Conservation (phyloP, 1,140 invertebrate species). For the Palaemon carinicauda region DNA sequence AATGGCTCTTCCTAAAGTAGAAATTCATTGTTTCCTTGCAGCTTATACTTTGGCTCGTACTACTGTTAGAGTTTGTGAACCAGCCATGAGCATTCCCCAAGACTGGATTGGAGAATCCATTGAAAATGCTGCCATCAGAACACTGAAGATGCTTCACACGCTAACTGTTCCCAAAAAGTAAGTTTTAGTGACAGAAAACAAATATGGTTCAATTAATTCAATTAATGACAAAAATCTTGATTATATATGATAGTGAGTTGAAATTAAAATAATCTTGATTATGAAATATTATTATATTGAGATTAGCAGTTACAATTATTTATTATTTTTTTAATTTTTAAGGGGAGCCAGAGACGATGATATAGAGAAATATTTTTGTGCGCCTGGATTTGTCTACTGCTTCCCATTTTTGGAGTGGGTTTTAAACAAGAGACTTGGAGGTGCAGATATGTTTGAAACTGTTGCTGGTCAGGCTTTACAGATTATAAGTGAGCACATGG, state of each 20-base stretch:
- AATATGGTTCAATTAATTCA: background rate
- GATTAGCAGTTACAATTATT: background rate
- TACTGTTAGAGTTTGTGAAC: conserved; percentile 77
- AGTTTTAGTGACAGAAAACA: background rate
- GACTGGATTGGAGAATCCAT: conserved; percentile 82
- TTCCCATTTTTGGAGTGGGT: conserved; percentile 82
- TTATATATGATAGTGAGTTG: too few species aligned
- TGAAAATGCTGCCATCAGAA: conserved; percentile 69
- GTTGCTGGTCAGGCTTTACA: conserved; percentile 51
- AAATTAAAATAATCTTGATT: background rate
- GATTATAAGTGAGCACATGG: conserved; percentile 56
- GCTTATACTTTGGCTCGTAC: conserved; percentile 73
- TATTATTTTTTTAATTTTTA: background rate
- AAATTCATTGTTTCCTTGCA: conserved; percentile 43
- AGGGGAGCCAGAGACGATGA: conserved; percentile 24
- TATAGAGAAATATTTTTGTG: conserved; percentile 67
- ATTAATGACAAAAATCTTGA: too few species aligned
- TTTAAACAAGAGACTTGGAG: conserved; percentile 63
- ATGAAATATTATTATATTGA: background rate
- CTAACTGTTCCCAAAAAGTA: conserved; percentile 65
- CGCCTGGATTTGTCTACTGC: conserved; percentile 81
- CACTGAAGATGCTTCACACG: conserved; percentile 71
- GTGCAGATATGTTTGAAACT: conserved; percentile 64
- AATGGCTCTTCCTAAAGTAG: background rate
- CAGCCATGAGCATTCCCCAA: conserved; percentile 79